phyloP scores from a whole-genome alignment of 2,888 invertebrate species.

The Carpatolechia fugitivella region DNA sequence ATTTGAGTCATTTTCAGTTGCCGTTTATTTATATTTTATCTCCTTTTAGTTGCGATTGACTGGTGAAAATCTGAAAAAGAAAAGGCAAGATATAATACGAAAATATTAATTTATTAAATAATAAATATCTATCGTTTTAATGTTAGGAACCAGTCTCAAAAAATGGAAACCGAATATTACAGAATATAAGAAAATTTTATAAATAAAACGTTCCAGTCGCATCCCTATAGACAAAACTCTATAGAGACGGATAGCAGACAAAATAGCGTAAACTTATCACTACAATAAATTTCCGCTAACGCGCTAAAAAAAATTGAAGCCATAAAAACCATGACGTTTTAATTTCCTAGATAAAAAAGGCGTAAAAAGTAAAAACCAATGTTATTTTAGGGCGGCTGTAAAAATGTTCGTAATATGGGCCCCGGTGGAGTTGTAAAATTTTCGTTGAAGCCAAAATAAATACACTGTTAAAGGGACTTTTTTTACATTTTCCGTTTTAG shows the following conservation, averaged over 20 bases:
- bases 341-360: conserved; percentile 52
- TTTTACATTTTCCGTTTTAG: neutral
- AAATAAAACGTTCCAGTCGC: no score
- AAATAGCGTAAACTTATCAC: neutral
- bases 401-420: conserved; percentile 51
- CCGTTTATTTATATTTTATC: conserved; percentile 4
- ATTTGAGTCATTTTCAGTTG: neutral
- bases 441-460: neutral
- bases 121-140: neutral
- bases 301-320: neutral
- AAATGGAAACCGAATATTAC: neutral
- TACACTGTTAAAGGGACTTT: neutral
- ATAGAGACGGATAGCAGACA: neutral
- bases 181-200: neutral
- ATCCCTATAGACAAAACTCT: neutral
- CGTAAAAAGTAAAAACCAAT: conserved; percentile 20
- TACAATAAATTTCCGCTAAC: neutral
- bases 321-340: conserved; percentile 34
- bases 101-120: neutral
- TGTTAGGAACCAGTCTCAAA: neutral
- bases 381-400: conserved; percentile 42
- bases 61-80: conserved; percentile 12
- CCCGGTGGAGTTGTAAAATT: conserved; percentile 29
- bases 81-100: neutral
- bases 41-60: neutral